These are phyloP conservation scores for Scaptomyza pallida DNA, from an alignment of 1,140 invertebrate species.

Conservation along the genomic window DNA sequence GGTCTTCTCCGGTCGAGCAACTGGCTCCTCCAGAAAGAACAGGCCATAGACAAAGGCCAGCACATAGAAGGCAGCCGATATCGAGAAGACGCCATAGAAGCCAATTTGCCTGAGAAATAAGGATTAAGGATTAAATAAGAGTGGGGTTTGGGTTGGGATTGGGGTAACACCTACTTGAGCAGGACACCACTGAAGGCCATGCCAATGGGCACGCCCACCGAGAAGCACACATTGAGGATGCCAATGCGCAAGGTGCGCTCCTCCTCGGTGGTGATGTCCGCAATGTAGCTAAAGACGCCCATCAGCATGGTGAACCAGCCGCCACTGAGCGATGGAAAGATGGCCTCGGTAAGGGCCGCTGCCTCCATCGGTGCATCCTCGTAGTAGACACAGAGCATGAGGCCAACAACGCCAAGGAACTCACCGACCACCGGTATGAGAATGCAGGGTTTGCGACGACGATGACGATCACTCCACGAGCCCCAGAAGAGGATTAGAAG, in stretches of 20 bases:
- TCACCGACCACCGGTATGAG: constrained; percentile 92
- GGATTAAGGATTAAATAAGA: not conserved
- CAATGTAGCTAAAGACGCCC: constrained; percentile 95
- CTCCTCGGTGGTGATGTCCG: constrained; percentile 92
- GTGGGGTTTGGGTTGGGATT: no score
- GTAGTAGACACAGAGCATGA: constrained; percentile 92
- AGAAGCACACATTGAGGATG: constrained; percentile 92
- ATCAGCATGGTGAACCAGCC: constrained; percentile 95
- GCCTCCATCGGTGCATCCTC: constrained; percentile 91
- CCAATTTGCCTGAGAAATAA: constrained; percentile 87
- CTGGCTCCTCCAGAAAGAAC: constrained; percentile 72
- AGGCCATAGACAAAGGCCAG: constrained; percentile 89
- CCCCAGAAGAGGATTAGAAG: constrained; percentile 91
- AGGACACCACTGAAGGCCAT: constrained; percentile 90
- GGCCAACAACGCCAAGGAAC: constrained; percentile 89
- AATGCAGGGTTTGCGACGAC: constrained; percentile 92
- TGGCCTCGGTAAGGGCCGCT: constrained; percentile 89
- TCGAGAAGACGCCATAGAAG: constrained; percentile 91
- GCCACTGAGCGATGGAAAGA: constrained; percentile 90
- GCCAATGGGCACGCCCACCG: constrained; percentile 91
- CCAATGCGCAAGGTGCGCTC: constrained; percentile 92
- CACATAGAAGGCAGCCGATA: constrained; percentile 90
- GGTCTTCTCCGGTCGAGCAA: constrained; percentile 61
- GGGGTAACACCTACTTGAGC: constrained; percentile 82
- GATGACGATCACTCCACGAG: constrained; percentile 90